These are phyloP conservation scores for Chirona hameri DNA, from an alignment of 2,888 invertebrate genomes.

Conservation along the genomic window DNA sequence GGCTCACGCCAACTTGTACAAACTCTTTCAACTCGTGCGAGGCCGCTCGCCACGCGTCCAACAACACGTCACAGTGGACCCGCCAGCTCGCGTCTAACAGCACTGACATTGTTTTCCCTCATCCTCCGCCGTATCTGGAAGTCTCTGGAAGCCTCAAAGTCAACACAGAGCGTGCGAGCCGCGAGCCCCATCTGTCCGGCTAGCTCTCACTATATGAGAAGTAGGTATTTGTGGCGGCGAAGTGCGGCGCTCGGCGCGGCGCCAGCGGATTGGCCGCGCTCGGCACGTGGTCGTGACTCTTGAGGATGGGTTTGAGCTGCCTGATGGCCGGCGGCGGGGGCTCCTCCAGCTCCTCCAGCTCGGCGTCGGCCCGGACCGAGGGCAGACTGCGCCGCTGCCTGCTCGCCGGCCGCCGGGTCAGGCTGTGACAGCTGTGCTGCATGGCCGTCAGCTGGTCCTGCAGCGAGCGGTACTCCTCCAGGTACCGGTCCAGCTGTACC, in stretches of 20 bases:
- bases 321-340: neutral
- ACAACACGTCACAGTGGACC: neutral
- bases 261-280: neutral
- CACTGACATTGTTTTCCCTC: neutral
- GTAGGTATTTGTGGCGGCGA: neutral
- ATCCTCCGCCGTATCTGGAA: neutral
- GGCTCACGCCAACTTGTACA: too few species aligned
- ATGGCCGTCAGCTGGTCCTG: neutral
- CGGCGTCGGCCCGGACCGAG: neutral
- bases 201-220: neutral
- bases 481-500: slow-evolving; percentile 27
- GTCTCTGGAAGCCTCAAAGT: neutral
- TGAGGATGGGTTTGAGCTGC: slow-evolving; percentile 1
- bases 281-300: neutral
- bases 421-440: neutral
- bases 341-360: neutral
- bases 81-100: neutral
- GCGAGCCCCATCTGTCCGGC: neutral
- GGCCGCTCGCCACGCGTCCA: too few species aligned
- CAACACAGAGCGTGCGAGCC: neutral
- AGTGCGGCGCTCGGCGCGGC: neutral
- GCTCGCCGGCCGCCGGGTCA: neutral
- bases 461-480: slow-evolving; percentile 12
- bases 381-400: neutral
- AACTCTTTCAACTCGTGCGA: too few species aligned